Evolutionary conservation across 2,797 vertebrate species (phyloP).

Genomic region (Gambusia yucatana): DNA sequence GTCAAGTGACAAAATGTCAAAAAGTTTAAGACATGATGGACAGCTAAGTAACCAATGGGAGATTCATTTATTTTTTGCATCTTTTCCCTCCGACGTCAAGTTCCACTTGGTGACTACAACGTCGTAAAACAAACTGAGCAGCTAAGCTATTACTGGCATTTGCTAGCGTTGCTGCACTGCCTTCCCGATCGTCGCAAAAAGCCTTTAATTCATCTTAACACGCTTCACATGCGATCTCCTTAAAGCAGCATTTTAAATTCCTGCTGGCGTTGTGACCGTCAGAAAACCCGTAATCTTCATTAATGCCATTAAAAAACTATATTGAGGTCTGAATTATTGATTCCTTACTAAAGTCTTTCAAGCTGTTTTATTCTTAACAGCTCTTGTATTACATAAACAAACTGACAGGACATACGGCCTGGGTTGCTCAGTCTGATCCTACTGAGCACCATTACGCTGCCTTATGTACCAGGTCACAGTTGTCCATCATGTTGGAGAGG

Average conservation of each 20-base stretch:
- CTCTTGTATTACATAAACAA: constrained; percentile 24
- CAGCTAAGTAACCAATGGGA: not conserved
- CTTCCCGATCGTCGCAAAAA: not conserved
- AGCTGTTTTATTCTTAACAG: constrained; percentile 11
- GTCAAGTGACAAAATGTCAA: not conserved
- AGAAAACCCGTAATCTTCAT: not conserved
- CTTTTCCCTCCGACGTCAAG: not conserved
- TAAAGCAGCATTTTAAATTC: not conserved
- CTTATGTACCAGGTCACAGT: constrained; percentile 49
- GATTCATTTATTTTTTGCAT: not conserved
- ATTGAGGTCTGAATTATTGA: not conserved
- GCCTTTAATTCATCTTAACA: not conserved
- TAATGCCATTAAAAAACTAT: not conserved
- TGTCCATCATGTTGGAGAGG: constrained; percentile 52
- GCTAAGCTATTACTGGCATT: not conserved
- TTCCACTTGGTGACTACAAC: not conserved
- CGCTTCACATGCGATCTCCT: not conserved
- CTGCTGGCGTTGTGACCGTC: not conserved
- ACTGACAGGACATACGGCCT: constrained; percentile 34
- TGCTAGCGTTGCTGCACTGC: not conserved
- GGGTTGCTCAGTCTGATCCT: constrained; percentile 42
- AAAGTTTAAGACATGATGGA: not conserved
- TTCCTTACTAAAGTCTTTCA: constrained; percentile 1
- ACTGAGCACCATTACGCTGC: constrained; percentile 55
- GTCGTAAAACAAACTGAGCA: not conserved